Conservation (phyloP, 2,113 vertebrate genomes). For the Amphiprion percula region DNA sequence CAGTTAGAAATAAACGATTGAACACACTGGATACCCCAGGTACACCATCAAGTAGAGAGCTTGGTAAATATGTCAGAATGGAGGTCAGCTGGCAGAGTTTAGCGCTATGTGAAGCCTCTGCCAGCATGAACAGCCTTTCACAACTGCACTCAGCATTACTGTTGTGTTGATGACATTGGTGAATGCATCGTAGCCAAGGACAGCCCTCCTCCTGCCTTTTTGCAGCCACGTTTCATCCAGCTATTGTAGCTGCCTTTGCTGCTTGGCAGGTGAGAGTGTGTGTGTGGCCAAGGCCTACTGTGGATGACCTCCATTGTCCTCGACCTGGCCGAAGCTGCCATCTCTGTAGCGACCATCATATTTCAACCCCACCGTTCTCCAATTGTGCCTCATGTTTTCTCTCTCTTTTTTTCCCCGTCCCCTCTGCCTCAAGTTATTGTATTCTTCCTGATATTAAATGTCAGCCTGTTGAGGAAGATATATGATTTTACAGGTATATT, state of each 20-base stretch:
- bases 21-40: background rate
- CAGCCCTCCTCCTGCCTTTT: slow-evolving; percentile 48
- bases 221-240: slow-evolving; percentile 41
- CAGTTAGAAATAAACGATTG: background rate
- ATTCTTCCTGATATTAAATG: slow-evolving; percentile 57
- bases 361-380: slow-evolving; percentile 62
- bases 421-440: slow-evolving; percentile 34
- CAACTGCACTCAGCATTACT: slow-evolving; percentile 27
- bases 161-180: slow-evolving; percentile 55
- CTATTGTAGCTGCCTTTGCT: slow-evolving; percentile 63
- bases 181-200: slow-evolving; percentile 60
- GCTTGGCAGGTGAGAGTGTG: slow-evolving; percentile 70
- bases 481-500: slow-evolving; percentile 30
- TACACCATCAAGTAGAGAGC: background rate
- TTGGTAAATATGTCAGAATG: background rate
- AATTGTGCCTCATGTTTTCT: slow-evolving; percentile 16
- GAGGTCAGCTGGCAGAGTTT: slow-evolving; percentile 15
- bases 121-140: slow-evolving; percentile 14
- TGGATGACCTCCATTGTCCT: slow-evolving; percentile 77
- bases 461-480: slow-evolving; percentile 38
- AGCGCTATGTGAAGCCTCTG: background rate
- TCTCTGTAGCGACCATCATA: slow-evolving; percentile 73
- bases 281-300: slow-evolving; percentile 72
- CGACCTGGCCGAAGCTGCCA: slow-evolving; percentile 70
- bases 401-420: background rate